Percentiles rank a stretch among this genome's conserved stretches.
Conservation (phyloP, 2,797 vertebrate species). For the Sebastes variabilis region DNA sequence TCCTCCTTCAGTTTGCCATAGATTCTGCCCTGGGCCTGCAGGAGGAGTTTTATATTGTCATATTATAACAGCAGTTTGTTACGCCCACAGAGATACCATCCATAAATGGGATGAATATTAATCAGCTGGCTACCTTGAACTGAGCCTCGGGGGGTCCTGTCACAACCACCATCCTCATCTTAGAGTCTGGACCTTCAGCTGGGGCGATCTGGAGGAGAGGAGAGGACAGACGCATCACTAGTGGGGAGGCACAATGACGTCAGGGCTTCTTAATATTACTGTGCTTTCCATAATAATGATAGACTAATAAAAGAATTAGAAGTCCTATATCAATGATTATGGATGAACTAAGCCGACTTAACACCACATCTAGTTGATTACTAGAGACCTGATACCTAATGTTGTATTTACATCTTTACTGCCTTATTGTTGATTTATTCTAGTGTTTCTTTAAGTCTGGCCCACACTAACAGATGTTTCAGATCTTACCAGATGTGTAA, state of each 20-base stretch:
- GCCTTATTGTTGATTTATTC: not conserved
- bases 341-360: not conserved
- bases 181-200: slow-evolving; percentile 91
- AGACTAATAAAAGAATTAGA: not conserved
- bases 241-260: no score
- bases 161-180: slow-evolving; percentile 95
- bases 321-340: not conserved
- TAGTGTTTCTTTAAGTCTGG: not conserved
- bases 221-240: not conserved
- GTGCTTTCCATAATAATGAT: not conserved
- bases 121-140: slow-evolving; percentile 86
- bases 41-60: not conserved
- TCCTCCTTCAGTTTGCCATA: slow-evolving; percentile 97
- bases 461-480: no score
- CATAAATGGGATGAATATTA: not conserved
- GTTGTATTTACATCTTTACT: not conserved
- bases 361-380: not conserved
- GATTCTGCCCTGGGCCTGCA: slow-evolving; percentile 93
- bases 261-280: not conserved
- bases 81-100: not conserved
- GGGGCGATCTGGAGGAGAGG: slow-evolving; percentile 89
- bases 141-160: slow-evolving; percentile 95
- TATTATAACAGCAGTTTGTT: not conserved
- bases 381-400: not conserved
- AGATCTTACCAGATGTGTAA: no score